phyloP scores from a whole-genome alignment of 2,888 invertebrate species.

The Sussaba pulchella region DNA sequence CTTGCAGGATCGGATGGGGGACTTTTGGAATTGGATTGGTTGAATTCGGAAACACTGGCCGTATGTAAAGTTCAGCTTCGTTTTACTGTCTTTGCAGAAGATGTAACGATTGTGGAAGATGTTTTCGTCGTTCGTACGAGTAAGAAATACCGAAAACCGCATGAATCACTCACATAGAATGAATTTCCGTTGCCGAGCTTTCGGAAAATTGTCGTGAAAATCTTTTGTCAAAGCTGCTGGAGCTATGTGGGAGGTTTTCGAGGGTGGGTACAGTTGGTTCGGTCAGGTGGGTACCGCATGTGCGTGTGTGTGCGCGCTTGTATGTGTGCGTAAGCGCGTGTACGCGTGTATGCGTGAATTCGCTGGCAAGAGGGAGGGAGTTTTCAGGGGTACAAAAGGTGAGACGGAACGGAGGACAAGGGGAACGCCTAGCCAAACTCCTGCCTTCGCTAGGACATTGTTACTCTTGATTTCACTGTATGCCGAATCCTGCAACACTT shows the following conservation, averaged over 20 bases:
- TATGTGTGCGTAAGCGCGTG: too few relatives aligned
- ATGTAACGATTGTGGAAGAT: too few relatives aligned
- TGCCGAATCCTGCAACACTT: constrained; percentile 69
- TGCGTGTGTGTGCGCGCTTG: too few relatives aligned
- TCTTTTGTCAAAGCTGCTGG: constrained; percentile 12
- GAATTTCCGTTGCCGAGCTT: constrained; percentile 1
- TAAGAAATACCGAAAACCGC: too few relatives aligned
- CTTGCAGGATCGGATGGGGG: constrained; percentile 77
- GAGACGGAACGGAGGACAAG: constrained; percentile 76
- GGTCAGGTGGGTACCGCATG: constrained; percentile 23
- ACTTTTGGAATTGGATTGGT: constrained; percentile 73
- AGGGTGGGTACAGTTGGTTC: constrained; percentile 38
- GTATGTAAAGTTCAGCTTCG: background rate
- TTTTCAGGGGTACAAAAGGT: constrained; percentile 65
- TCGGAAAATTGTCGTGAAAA: background rate
- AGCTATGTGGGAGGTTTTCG: constrained; percentile 19
- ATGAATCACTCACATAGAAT: background rate
- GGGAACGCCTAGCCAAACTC: constrained; percentile 76
- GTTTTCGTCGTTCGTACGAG: too few relatives aligned
- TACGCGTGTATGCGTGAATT: background rate
- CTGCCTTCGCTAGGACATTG: constrained; percentile 83
- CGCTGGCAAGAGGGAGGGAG: constrained; percentile 29
- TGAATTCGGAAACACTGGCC: background rate
- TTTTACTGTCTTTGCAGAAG: constrained; percentile 8
- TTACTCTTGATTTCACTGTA: constrained; percentile 68